These are phyloP conservation scores for Fistularia commersonii DNA, from an alignment of 2,797 vertebrate genomes.

Conservation along the genomic window DNA sequence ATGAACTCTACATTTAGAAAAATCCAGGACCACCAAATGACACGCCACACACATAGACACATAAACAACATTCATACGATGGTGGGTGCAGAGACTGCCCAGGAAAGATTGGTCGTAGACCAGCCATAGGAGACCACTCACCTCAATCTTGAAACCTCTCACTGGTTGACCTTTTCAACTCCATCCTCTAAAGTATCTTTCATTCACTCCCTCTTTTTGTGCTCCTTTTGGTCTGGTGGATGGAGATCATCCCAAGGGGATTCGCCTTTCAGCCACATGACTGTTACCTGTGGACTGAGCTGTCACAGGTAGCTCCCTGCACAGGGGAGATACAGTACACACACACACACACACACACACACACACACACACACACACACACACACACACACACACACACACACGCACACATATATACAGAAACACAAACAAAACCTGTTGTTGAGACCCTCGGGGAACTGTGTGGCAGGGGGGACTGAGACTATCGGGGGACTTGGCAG, in stretches of 20 bases:
- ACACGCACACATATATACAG: slow-evolving; percentile 4
- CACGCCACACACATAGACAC: not conserved
- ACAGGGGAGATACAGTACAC: slow-evolving; percentile 56
- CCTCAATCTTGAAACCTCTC: slow-evolving; percentile 27
- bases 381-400: slow-evolving; percentile 16
- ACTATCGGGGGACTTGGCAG: slow-evolving; percentile 47
- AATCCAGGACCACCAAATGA: slow-evolving; percentile 1
- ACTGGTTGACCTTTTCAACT: slow-evolving; percentile 43
- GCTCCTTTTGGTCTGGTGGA: slow-evolving; percentile 36
- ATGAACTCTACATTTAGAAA: not conserved
- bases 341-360: slow-evolving; percentile 16
- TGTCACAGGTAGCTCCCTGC: slow-evolving; percentile 69
- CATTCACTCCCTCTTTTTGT: slow-evolving; percentile 12
- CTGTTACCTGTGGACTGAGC: slow-evolving; percentile 68
- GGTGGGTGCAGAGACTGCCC: slow-evolving; percentile 3
- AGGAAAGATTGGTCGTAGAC: slow-evolving; percentile 13
- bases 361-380: slow-evolving; percentile 12
- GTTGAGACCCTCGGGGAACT: slow-evolving; percentile 55
- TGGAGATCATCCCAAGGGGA: slow-evolving; percentile 48
- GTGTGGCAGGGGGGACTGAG: slow-evolving; percentile 24
- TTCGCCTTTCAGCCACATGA: slow-evolving; percentile 54
- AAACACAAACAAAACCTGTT: slow-evolving; percentile 19
- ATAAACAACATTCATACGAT: slow-evolving; percentile 1
- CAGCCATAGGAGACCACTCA: slow-evolving; percentile 40
- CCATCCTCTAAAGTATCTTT: slow-evolving; percentile 20